A percentile compares a stretch with the other conserved stretches of the same genome.
phyloP scores from a whole-genome alignment of 1,140 invertebrate genomes.

The Tenebrio molitor region DNA sequence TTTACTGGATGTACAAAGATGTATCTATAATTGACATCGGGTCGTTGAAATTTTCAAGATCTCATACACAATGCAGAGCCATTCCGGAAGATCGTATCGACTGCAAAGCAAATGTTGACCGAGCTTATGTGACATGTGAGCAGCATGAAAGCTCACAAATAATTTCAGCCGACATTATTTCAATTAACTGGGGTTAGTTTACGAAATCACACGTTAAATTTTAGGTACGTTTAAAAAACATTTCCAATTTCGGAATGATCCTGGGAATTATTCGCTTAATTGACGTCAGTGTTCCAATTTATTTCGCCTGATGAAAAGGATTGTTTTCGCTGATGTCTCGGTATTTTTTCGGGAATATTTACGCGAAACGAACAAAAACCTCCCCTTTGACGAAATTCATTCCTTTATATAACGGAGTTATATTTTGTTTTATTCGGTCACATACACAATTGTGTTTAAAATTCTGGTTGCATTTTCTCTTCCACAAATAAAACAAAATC shows the following conservation, averaged over 20 bases:
- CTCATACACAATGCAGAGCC: conserved; percentile 44
- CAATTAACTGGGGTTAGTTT: conserved; percentile 32
- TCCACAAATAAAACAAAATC: conserved; percentile 48
- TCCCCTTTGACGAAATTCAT: conserved; percentile 12
- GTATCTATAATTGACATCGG: conserved; percentile 49
- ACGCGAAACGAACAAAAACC: conserved; percentile 8
- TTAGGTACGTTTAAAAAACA: conserved; percentile 9
- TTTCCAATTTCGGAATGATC: conserved; percentile 21
- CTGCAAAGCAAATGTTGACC: conserved; percentile 27
- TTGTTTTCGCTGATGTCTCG: conserved; percentile 11
- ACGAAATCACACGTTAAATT: conserved; percentile 2
- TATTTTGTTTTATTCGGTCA: conserved; percentile 41
- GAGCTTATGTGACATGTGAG: conserved; percentile 1
- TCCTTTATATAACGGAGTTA: conserved; percentile 30
- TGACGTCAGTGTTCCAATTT: conserved; percentile 23
- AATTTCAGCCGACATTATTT: conserved; percentile 19
- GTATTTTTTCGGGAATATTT: conserved; percentile 17
- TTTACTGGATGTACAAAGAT: background rate
- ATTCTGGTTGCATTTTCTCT: conserved; percentile 33
- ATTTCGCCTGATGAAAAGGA: conserved; percentile 27
- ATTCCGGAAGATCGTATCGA: conserved; percentile 47
- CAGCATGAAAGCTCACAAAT: conserved; percentile 31
- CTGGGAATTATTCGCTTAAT: conserved; percentile 31
- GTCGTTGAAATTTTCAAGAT: conserved; percentile 44
- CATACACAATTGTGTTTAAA: conserved; percentile 43